Evolutionary conservation across 2,888 invertebrate species (phyloP), one percentile per base, ranked within the genome.

Genomic region (Macroteleia sp.): DNA sequence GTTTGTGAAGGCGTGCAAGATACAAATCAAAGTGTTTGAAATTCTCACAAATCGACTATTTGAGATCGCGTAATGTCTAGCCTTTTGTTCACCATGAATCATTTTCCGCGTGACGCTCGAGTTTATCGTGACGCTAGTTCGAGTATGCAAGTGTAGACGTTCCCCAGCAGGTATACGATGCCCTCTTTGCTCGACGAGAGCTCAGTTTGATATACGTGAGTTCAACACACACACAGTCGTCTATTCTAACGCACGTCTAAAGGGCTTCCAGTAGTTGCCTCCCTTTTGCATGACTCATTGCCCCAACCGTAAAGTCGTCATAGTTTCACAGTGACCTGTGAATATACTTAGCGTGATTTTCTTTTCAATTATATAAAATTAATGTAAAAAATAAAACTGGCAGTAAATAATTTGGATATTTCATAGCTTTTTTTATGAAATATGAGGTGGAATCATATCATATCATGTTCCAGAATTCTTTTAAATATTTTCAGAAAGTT

Each of bases 31-130:
- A 70, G 81, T 83, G 81, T 85, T 85, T 82, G 84, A 85, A 86
- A 86, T 88, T 85, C 86, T 80, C 76, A 77, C 76, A 70, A 88
- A 86, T 86, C 85, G 86, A 86, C 83, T 79, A 80, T 79, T 77
- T 82, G 80, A 79, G 83, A 80, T 83, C 83, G 81, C 79, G 84
- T 80, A 82, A 84, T 87, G 85, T 87, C 85, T 81, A 81, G 85
- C 78, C 90, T 89, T 89, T 90, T 90, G 89, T 90, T 89, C 87
- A 85, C 86, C 83, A 83, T 90, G 90, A 90, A 87, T 90, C 90
- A 89, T 85, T 87, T 83, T 80, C 79, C 56, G 67, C 59, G 67
- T 64, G 50, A 66, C 66, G 67, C 71, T 50, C 50, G 57, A 66
- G 54, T 77, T 64, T 70, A 64, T 66, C 70, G 76, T 36, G 71